Conservation (phyloP, 2,797 vertebrate species). For the Columba guinea region DNA sequence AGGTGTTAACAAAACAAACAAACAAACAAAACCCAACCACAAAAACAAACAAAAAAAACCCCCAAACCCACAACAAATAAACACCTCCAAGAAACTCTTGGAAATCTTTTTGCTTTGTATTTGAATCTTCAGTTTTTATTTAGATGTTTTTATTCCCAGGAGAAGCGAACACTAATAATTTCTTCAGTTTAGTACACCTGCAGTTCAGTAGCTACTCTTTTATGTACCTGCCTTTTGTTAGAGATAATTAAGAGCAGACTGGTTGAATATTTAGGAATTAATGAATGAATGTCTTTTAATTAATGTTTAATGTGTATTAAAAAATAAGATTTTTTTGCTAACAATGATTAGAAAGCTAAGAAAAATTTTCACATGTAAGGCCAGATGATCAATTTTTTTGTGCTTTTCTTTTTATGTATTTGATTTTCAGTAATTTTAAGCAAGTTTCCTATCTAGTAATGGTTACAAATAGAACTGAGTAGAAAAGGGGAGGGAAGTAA, state of each 20-base stretch:
- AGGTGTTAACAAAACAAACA: constrained; percentile 27
- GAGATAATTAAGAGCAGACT: background rate
- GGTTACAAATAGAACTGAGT: background rate
- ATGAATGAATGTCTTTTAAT: background rate
- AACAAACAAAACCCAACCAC: too few species aligned
- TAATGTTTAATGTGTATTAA: background rate
- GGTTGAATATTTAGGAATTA: background rate
- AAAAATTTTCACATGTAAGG: background rate
- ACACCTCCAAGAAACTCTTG: background rate
- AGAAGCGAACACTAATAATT: background rate
- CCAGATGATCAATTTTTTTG: rapidly evolving
- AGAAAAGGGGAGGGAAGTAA: background rate
- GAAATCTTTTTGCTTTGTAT: background rate
- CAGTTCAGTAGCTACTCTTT: background rate
- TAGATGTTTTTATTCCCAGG: background rate
- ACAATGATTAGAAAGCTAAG: background rate
- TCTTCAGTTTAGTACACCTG: background rate
- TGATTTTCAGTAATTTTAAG: background rate
- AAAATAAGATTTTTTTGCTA: background rate
- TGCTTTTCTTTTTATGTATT: background rate
- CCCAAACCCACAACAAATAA: too few species aligned
- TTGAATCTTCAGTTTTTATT: background rate
- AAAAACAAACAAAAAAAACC: too few species aligned
- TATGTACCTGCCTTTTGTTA: background rate
- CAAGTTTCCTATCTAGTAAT: background rate